Conservation (phyloP, 1,140 invertebrate species). For the Papilio polytes region DNA sequence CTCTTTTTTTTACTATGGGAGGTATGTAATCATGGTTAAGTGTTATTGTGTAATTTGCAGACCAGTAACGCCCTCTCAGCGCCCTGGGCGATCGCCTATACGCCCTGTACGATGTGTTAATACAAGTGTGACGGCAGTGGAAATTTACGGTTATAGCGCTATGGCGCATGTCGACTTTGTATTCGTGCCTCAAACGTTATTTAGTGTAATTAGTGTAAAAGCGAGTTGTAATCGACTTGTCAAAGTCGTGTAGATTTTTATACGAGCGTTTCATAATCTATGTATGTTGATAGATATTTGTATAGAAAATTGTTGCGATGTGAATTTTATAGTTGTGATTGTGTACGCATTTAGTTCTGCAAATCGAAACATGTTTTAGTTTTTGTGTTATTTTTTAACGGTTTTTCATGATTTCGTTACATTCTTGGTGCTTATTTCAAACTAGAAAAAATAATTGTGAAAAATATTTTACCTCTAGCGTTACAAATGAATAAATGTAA, state of each 20-base stretch:
- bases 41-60: not conserved
- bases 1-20: no score
- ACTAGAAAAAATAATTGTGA: not conserved
- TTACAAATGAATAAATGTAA: no score
- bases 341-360: conserved; percentile 32
- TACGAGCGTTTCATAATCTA: conserved; percentile 68
- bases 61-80: no score
- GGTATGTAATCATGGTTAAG: no score
- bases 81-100: no score
- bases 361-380: conserved; percentile 27
- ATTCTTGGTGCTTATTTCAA: not conserved
- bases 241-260: conserved; percentile 72
- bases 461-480: not conserved
- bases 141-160: conserved; percentile 38
- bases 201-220: conserved; percentile 71
- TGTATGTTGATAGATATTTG: conserved; percentile 54
- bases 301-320: conserved; percentile 41
- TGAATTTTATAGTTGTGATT: conserved; percentile 41
- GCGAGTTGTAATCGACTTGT: conserved; percentile 54
- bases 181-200: conserved; percentile 72
- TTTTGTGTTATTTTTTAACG: not conserved
- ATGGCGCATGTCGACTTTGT: conserved; percentile 57
- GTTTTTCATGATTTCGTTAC: not conserved
- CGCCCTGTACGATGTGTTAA: no score
- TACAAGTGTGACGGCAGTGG: not conserved